These are phyloP conservation scores for Chloroceryle amazona DNA, from an alignment of 2,797 vertebrate species.

Conservation along the genomic window DNA sequence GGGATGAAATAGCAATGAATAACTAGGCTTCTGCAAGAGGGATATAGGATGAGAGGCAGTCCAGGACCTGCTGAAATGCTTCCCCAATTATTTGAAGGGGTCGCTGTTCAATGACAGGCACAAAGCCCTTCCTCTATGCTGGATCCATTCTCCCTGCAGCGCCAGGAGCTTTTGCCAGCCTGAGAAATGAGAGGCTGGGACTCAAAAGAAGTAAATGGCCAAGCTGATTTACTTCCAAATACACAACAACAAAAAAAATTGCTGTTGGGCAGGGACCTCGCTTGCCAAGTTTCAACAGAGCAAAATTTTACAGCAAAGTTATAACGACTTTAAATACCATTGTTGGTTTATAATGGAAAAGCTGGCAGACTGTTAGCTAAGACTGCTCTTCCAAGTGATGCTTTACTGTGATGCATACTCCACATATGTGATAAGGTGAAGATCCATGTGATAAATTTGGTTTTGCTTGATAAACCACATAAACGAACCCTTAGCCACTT, in stretches of 20 bases:
- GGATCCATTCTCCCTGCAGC: conserved; percentile 1
- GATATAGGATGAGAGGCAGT: background rate
- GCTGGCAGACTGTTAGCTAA: background rate
- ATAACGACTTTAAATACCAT: conserved; percentile 38
- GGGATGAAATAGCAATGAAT: background rate
- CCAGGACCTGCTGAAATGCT: background rate
- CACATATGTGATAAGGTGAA: background rate
- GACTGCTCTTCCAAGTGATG: background rate
- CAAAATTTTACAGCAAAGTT: conserved; percentile 52
- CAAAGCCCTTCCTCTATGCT: background rate
- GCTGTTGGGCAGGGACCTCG: background rate
- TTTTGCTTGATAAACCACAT: background rate
- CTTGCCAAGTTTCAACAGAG: conserved; percentile 49
- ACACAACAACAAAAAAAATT: background rate
- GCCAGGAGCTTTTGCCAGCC: background rate
- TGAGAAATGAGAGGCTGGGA: conserved; percentile 36
- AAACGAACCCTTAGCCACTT: background rate
- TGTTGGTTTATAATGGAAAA: conserved; percentile 46
- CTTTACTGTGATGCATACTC: background rate
- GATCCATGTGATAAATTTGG: rapidly evolving
- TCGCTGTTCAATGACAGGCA: conserved; percentile 32
- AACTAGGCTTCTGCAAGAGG: background rate
- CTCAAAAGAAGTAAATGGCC: conserved; percentile 51
- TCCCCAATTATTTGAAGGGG: background rate
- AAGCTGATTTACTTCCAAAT: conserved; percentile 61